phyloP scores from a whole-genome alignment of 30 jellyfish, hydroid and myxozoan species.

The Hydractinia symbiolongicarpus region DNA sequence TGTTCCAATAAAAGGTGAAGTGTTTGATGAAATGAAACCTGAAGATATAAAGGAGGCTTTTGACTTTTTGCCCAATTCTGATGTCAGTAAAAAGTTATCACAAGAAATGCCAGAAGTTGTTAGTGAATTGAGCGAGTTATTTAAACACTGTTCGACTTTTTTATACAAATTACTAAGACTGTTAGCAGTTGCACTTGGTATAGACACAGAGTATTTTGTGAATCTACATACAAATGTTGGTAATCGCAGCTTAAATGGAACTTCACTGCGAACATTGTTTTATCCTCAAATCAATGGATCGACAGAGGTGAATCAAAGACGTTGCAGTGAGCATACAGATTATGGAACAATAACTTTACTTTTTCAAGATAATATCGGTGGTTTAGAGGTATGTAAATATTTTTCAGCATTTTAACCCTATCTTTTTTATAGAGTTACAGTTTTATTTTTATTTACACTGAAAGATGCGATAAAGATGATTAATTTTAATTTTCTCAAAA shows the following conservation, averaged over 20 bases:
- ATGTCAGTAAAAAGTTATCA: neutral
- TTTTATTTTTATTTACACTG: no score
- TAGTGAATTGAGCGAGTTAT: neutral
- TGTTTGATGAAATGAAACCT: conserved; percentile 12
- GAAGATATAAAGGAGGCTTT: conserved; percentile 34
- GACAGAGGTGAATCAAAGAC: neutral
- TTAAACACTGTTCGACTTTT: neutral
- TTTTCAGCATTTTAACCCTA: no score
- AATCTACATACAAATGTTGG: conserved; percentile 22
- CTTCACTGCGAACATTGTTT: conserved; percentile 23
- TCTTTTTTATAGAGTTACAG: no score
- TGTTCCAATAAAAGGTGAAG: conserved; percentile 22
- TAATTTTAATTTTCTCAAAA: no score
- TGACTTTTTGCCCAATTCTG: conserved; percentile 26
- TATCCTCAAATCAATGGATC: conserved; percentile 11
- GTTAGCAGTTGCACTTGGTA: conserved; percentile 25
- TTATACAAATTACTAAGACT: conserved; percentile 2
- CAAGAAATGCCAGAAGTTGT: conserved; percentile 23
- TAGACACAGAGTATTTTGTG: conserved; percentile 24
- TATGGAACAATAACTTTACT: conserved; percentile 35
- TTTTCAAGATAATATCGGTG: conserved; percentile 35
- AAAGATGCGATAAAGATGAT: no score
- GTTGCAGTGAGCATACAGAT: conserved; percentile 45
- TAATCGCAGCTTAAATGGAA: conserved; percentile 12
- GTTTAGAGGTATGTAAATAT: conserved; percentile 25